These are phyloP conservation scores for Penaeus japonicus DNA, from an alignment of 1,140 invertebrate genomes.

Conservation along the genomic window DNA sequence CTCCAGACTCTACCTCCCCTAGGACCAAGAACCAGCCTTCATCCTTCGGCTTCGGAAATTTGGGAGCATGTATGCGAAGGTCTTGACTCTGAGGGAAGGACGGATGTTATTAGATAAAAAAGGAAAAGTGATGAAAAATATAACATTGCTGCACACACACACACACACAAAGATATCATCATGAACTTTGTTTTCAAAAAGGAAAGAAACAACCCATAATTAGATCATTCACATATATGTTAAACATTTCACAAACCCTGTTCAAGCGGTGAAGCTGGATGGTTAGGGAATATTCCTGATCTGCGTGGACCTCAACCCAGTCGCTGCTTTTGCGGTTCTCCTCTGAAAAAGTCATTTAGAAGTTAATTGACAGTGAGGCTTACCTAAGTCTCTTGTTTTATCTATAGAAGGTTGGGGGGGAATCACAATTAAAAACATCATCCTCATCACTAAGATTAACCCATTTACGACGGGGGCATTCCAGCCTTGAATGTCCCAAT, in stretches of 20 bases:
- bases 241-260: conserved; percentile 37
- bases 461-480: too few relatives aligned
- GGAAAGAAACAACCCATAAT: too few relatives aligned
- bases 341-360: background rate
- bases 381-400: conserved; percentile 58
- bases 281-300: conserved; percentile 76
- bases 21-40: conserved; percentile 95
- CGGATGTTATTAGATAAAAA: background rate
- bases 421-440: too few relatives aligned
- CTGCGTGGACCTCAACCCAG: conserved; percentile 73
- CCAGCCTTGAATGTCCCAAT: too few relatives aligned
- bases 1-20: conserved; percentile 73
- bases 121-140: background rate
- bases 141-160: background rate
- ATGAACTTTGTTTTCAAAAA: too few relatives aligned
- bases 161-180: conserved; percentile 11
- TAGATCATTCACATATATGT: too few relatives aligned
- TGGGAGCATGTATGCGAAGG: conserved; percentile 75
- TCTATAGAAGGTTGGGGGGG: too few relatives aligned
- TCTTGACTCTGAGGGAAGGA: conserved; percentile 19
- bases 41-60: conserved; percentile 91
- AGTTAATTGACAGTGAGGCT: conserved; percentile 61
- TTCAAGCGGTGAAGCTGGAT: conserved; percentile 64
- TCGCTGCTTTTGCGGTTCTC: conserved; percentile 49
- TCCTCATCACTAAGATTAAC: too few relatives aligned